Evolutionary conservation across 2,797 vertebrate genomes (phyloP).

Genomic region (Rhyacichthys aspro): DNA sequence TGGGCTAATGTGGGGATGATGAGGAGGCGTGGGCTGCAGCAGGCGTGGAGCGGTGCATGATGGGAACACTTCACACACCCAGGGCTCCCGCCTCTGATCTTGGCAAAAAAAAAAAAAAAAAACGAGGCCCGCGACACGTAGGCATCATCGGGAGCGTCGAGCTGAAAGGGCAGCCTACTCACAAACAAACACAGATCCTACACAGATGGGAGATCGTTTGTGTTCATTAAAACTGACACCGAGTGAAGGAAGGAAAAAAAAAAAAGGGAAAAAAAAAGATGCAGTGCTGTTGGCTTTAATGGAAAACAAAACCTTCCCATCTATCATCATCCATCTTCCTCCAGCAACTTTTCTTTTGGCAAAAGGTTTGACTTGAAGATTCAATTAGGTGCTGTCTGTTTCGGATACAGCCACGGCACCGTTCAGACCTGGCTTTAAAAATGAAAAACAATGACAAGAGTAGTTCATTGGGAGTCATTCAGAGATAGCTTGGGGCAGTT

Average conservation of each 20-base stretch:
- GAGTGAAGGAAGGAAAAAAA: neutral
- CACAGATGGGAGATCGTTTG: constrained; percentile 22
- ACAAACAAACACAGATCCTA: constrained; percentile 15
- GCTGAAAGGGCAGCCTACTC: constrained; percentile 20
- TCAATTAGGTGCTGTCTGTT: neutral
- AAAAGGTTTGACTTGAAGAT: neutral
- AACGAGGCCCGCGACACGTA: constrained; percentile 26
- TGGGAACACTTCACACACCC: constrained; percentile 76
- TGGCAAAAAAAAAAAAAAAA: constrained; percentile 59
- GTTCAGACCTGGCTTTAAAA: too few relatives aligned
- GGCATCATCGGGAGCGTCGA: constrained; percentile 13
- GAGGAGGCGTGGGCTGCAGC: constrained; percentile 72
- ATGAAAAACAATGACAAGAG: too few relatives aligned
- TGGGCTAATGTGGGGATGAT: constrained; percentile 74
- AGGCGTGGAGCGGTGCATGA: constrained; percentile 69
- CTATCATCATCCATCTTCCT: constrained; percentile 35
- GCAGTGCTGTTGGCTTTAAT: neutral
- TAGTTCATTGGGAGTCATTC: too few relatives aligned
- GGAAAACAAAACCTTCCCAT: constrained; percentile 17
- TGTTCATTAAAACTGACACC: constrained; percentile 45
- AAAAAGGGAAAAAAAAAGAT: constrained; percentile 3
- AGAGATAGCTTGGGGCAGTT: too few relatives aligned
- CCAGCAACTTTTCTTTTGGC: neutral
- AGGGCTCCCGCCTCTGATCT: constrained; percentile 68
- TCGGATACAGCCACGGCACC: too few relatives aligned